Conservation (phyloP, 2,113 vertebrate species). For the Odontesthes bonariensis region DNA sequence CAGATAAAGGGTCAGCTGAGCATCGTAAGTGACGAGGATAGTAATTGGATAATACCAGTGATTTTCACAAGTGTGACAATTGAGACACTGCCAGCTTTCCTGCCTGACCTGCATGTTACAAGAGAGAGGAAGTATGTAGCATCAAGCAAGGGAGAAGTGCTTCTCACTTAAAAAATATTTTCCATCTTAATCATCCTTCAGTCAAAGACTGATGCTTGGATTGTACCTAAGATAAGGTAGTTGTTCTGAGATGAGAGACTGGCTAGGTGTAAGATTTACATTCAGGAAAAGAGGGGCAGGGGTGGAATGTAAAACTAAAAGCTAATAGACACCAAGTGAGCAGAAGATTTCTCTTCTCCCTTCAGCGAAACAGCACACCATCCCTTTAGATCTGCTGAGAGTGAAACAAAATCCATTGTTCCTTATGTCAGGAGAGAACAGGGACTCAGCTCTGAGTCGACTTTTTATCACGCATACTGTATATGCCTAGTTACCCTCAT, state of each 20-base stretch:
- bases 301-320: slow-evolving; percentile 57
- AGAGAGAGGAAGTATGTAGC: slow-evolving; percentile 10
- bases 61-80: slow-evolving; percentile 14
- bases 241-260: slow-evolving; percentile 30
- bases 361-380: slow-evolving; percentile 39
- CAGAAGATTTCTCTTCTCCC: slow-evolving; percentile 36
- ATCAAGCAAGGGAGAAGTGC: slow-evolving; percentile 10
- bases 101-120: slow-evolving; percentile 7
- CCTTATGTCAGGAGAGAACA: slow-evolving; percentile 38
- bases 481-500: slow-evolving; percentile 12
- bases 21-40: slow-evolving; percentile 18
- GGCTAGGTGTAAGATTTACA: slow-evolving; percentile 15
- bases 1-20: slow-evolving; percentile 10
- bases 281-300: slow-evolving; percentile 46
- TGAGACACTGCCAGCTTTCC: slow-evolving; percentile 32
- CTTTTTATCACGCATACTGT: slow-evolving; percentile 29
- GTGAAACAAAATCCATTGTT: slow-evolving; percentile 55
- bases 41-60: slow-evolving; percentile 35
- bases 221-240: slow-evolving; percentile 47
- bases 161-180: slow-evolving; percentile 51
- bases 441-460: slow-evolving; percentile 30
- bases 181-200: slow-evolving; percentile 50
- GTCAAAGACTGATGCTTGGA: slow-evolving; percentile 48
- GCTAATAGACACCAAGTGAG: slow-evolving; percentile 52
- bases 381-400: slow-evolving; percentile 43